Base-by-base conservation (phyloP, 2,888 invertebrate genomes). In the Amblyjoppa fuscipennis region DNA sequence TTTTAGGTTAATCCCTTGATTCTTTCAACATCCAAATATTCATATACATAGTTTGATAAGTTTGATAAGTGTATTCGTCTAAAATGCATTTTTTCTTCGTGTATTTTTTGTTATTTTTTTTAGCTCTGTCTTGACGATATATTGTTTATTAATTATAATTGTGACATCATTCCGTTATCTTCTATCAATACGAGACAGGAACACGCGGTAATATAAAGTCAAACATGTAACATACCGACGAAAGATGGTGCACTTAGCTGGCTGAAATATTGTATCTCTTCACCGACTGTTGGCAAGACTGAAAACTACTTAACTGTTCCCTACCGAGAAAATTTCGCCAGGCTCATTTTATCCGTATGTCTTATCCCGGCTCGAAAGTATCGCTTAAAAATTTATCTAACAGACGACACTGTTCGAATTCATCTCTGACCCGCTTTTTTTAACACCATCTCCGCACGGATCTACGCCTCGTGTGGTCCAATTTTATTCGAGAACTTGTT, bases 401-500 rank as follows among this genome's bases (percentile, higher is more conserved):
- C 41, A 34, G 20, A 53, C 53, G 51, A 25, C 28, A 64, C 51
- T 4, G 51, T 83, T 61, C 49, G 34, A 28, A 51, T 38, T 69
- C 59, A 28, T 25, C 59, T 41, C 16, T 80, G 84, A 75, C 70
- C 75, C 49, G 20, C 20, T 38, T 59, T 31, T 61, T 61, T 41
- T 11, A 34, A 34, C 71, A 16, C 66, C 41, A 13, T 13, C 41
- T 34, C 38, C 20, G 51, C 38, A 66, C 56, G 64, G 71, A 71
- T 81, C 71, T n/a, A 16, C 45, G 28, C 41, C 5, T 64, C 38
- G 38, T 51, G 51, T 61, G 20, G 68, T 73, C 38, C 7, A 68
- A 76, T 81, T 77, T 79, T 13, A 49, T 66, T n/a, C 41, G 68
- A 78, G 53, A 78, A 53, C 28, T 68, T 41, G 53, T 68, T 20